Evolutionary conservation across 2,888 invertebrate genomes (phyloP).

Genomic region (Lithophane semibrunnea): DNA sequence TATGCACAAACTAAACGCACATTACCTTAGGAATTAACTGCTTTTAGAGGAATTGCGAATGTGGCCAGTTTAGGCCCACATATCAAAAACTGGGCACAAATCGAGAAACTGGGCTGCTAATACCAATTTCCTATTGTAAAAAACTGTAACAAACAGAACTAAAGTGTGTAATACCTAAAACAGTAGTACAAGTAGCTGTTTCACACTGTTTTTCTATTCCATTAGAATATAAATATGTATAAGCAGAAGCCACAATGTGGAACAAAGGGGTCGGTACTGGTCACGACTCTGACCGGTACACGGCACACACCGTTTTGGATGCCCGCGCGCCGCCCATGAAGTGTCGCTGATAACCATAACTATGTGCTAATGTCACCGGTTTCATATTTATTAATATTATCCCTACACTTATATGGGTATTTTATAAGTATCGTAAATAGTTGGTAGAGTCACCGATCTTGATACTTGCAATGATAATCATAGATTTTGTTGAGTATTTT

Average conservation of each 20-base stretch:
- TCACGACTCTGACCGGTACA: conserved; percentile 82
- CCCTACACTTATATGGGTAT: conserved; percentile 58
- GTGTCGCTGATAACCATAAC: conserved; percentile 84
- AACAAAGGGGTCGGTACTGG: conserved; percentile 73
- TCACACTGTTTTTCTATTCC: conserved; percentile 63
- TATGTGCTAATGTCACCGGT: conserved; percentile 78
- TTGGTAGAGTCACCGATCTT: conserved; percentile 38
- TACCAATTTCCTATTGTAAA: too few relatives aligned
- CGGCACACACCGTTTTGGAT: conserved; percentile 79
- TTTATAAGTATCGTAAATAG: conserved; percentile 64
- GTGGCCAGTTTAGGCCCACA: too few relatives aligned
- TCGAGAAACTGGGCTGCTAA: not conserved
- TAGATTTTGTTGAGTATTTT: conserved; percentile 15
- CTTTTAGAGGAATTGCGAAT: too few relatives aligned
- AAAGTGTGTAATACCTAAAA: not conserved
- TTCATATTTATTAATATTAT: conserved; percentile 69
- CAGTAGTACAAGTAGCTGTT: conserved; percentile 19
- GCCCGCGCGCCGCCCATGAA: conserved; percentile 76
- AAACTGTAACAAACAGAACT: not conserved
- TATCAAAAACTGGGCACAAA: not conserved
- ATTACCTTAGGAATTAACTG: too few relatives aligned
- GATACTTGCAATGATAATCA: conserved; percentile 47
- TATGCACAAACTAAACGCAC: too few relatives aligned
- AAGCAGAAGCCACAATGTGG: conserved; percentile 65
- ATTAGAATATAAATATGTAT: conserved; percentile 65